Base-by-base conservation (phyloP, 2,888 invertebrate genomes). In the Aelia acuminata region DNA sequence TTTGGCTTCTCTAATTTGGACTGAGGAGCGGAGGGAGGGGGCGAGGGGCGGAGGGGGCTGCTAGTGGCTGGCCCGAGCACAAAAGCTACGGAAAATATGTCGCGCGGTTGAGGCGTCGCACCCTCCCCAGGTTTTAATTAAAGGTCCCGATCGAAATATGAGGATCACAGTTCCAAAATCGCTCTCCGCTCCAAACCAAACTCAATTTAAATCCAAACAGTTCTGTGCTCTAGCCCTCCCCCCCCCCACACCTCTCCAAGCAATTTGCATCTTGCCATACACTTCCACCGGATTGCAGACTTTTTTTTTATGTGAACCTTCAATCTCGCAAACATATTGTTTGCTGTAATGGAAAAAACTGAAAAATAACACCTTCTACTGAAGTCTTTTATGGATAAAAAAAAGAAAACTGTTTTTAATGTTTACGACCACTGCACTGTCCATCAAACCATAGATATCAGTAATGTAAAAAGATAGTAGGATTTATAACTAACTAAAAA, bases 1-100 rank as follows among this genome's bases (percentile, higher is more conserved):
- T 80, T 80, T 80, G 80, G 80, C 80, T 80, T 80, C 80, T 35
- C 80, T 47, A 80, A 80, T 80, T 80, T 80, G 80, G 31, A 39
- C 4, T 43, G 80, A 43, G 43, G 10, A 11, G 43, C 43, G n/a
- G n/a, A n/a, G n/a, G n/a, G n/a, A n/a, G n/a, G n/a, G n/a, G n/a
- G n/a, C n/a, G n/a, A n/a, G n/a, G 80, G 31, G 43, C 4, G 43
- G 80, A 43, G 43, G 10, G 3, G 43, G 22, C n/a, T 43, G 13
- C 39, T 43, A 80, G 43, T 15, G 31, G 35, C 80, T 35, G n/a
- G 11, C 43, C n/a, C 22, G 20, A n/a, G n/a, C 13, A 80, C 80
- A 80, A 80, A 80, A 80, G 80, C 11, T 47, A n/a, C 80, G 43
- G 47, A 80, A 80, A 80, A 80, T 80, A 80, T 80, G 80, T 80